Evolutionary conservation across 2,888 invertebrate species (phyloP), one percentile per base, ranked within the genome.

Genomic region (Polyploca ridens): DNA sequence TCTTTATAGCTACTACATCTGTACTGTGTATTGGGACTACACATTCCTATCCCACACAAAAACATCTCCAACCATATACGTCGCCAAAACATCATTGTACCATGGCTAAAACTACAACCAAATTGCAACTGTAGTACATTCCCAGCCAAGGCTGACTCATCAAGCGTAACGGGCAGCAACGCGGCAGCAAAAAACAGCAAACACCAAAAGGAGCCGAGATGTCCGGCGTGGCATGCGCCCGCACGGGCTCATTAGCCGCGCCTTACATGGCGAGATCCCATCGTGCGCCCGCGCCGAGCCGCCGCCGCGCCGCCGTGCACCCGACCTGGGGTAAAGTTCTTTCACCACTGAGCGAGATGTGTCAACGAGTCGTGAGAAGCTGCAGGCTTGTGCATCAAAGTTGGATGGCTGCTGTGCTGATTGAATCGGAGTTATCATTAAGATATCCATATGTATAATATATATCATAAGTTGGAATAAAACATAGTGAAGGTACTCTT

Each of bases 231-330:
- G 71, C 64, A 69, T 76, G 73, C 72, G 68, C 66, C 67, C 58
- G 57, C 63, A 69, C 66, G 65, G 67, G 70, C 84, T 88, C 87
- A 84, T 87, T 88, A 88, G 80, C 69, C 67, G 71, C 59, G 69
- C 88, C 87, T 70, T 87, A 88, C 83, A 86, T 77, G 86, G 86
- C 64, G 46, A 46, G 46, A 46, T 64, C 63, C 62, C 68, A 70
- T 69, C 69, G 54, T 54, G 54, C 54, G 54, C 54, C 19, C 7
- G 54, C 54, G 54, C 19, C 49, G 49, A 27, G 27, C 27, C 27
- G 27, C 27, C 27, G 27, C 27, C 16, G 14, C n/a, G 44, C 11
- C n/a, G 1, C 46, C 19, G 54, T 16, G 19, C 54, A 54, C 54
- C 19, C 54, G 54, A 19, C 54, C 54, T 19, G 54, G 44, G n/a